Percentiles rank a stretch among this genome's conserved stretches.
Conservation (phyloP, 2,797 vertebrate species). For the Pseudochirops corinnae region DNA sequence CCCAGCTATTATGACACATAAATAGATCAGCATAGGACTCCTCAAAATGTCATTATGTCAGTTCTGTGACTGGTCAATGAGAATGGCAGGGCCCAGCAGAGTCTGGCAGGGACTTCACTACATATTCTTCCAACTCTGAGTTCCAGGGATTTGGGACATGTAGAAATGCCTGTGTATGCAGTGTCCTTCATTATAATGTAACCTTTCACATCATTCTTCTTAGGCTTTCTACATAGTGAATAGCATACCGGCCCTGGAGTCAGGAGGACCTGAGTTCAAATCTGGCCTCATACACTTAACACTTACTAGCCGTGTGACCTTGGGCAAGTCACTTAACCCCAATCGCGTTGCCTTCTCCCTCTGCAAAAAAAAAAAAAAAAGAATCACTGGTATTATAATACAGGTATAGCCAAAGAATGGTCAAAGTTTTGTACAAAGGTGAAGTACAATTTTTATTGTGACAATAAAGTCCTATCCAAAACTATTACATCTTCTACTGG, state of each 20-base stretch:
- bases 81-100: background rate
- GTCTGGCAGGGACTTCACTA: background rate
- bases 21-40: conserved; percentile 35
- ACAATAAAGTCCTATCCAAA: background rate
- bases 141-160: background rate
- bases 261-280: no score
- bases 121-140: background rate
- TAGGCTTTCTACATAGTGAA: background rate
- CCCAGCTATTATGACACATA: conserved; percentile 16
- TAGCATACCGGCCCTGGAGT: no score
- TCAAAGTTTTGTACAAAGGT: background rate
- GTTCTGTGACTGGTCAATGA: conserved; percentile 18
- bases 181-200: conserved; percentile 7
- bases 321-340: no score
- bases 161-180: background rate
- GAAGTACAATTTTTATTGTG: background rate
- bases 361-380: background rate
- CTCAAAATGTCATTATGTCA: conserved; percentile 18
- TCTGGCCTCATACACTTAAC: no score
- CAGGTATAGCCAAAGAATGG: background rate
- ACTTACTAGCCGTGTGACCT: no score
- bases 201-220: conserved; percentile 38
- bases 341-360: no score
- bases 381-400: conserved; percentile 5
- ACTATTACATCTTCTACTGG: background rate